A percentile compares a stretch with the other conserved stretches of the same genome.
Evolutionary conservation across 2,888 invertebrate species (phyloP).

Genomic region (Parnassius smintheus): DNA sequence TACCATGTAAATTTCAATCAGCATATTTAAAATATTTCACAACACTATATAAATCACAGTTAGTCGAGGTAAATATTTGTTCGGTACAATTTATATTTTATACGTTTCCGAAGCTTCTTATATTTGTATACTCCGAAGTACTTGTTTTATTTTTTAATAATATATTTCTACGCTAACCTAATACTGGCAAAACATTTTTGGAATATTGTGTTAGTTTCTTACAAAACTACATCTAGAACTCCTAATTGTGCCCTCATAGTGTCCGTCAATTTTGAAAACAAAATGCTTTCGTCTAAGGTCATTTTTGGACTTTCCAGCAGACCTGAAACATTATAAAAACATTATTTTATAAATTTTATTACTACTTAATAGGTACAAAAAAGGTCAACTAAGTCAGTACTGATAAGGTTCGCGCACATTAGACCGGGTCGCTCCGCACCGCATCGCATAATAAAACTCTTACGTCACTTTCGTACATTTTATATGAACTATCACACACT

Average conservation of each 20-base stretch:
- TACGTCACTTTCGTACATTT: too few relatives aligned
- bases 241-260: slow-evolving; percentile 86
- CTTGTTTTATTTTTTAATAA: not conserved
- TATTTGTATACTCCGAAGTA: slow-evolving; percentile 2
- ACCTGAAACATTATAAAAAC: slow-evolving; percentile 62
- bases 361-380: too few relatives aligned
- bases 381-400: too few relatives aligned
- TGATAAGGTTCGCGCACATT: too few relatives aligned
- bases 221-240: slow-evolving; percentile 54
- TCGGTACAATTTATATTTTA: slow-evolving; percentile 36
- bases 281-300: slow-evolving; percentile 84
- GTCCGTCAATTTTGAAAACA: slow-evolving; percentile 87
- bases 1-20: slow-evolving; percentile 33
- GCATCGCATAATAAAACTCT: too few relatives aligned
- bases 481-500: too few relatives aligned
- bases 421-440: too few relatives aligned
- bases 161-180: slow-evolving; percentile 20
- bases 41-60: slow-evolving; percentile 64
- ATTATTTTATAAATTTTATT: too few relatives aligned
- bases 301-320: slow-evolving; percentile 85
- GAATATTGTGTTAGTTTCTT: slow-evolving; percentile 19
- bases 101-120: slow-evolving; percentile 27
- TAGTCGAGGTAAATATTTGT: slow-evolving; percentile 73
- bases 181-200: slow-evolving; percentile 41
- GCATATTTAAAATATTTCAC: slow-evolving; percentile 36